Base-by-base conservation (phyloP, 2,888 invertebrate genomes). In the Volucella inanis region DNA sequence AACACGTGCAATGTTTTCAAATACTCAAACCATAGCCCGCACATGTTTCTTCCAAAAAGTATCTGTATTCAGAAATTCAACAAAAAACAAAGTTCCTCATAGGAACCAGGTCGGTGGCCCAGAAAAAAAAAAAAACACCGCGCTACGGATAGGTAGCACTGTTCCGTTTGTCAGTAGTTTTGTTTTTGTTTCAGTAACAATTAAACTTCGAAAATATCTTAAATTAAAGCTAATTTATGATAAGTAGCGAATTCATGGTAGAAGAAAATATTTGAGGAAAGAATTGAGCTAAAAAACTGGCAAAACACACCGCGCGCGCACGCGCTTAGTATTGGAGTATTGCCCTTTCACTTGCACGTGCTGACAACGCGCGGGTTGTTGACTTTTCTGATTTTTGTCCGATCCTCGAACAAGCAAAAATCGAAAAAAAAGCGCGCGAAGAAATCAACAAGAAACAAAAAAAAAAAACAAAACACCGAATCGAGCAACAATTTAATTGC, bases 31-130 rank as follows among this genome's bases (percentile, higher is more conserved):
- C 11, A 45, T 4, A 12, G 31, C 6, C 31, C 31, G 31, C 31
- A 6, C 31, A 31, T 31, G 31, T 6, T 31, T 31, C 31, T 6
- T 45, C 45, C 45, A 45, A 6, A 45, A 45, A 0, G 15, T 22
- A 15, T 6, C 31, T 15, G 22, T 12, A 50, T 31, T 18, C 31
- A 59, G 14, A 55, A 52, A n/a, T 41, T 43, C 18, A 49, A 68
- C n/a, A 14, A 64, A 70, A 70, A 45, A 55, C 31, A 61, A 81
- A 54, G 52, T 39, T 4, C 31, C 4, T 6, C 4, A 31, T 31
- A 6, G 31, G 74, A 85, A 81, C 68, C 81, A 85, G 76, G 85
- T 81, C 85, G 76, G 10, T 79, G 79, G 64, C 84, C 71, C 50
- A 84, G 54, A 70, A 79, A 31, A 62, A 2, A 12, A 45, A 11